These are phyloP conservation scores for Danio jaintianensis DNA, from an alignment of 2,797 vertebrate genomes.

Conservation along the genomic window DNA sequence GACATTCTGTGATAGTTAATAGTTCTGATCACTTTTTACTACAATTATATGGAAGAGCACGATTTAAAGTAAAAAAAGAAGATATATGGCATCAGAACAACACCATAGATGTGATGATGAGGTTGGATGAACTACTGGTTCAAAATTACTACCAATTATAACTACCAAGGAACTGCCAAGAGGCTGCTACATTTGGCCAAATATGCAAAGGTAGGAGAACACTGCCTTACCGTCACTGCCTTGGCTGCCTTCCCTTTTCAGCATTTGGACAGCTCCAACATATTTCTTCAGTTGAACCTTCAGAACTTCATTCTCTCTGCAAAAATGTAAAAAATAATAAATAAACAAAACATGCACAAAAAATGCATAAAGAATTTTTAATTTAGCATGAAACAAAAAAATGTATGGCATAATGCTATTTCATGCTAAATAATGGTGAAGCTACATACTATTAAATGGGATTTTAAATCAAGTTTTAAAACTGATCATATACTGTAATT, in stretches of 20 bases:
- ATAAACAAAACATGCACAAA: background rate
- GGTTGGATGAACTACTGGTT: too few species aligned
- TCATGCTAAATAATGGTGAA: background rate
- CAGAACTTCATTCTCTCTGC: conserved; percentile 97
- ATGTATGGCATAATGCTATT: background rate
- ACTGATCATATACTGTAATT: too few species aligned
- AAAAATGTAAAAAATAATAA: conserved; percentile 48
- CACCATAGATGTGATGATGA: too few species aligned
- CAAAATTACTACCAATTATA: background rate
- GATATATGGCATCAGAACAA: too few species aligned
- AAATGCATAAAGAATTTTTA: background rate
- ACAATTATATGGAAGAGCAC: too few species aligned
- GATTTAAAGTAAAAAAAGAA: too few species aligned
- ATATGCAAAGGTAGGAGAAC: background rate
- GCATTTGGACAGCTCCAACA: conserved; percentile 98
- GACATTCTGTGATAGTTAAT: too few species aligned
- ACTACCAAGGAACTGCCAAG: background rate
- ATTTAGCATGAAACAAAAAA: too few species aligned
- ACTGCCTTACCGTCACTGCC: conserved; percentile 85
- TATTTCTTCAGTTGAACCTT: conserved; percentile 99
- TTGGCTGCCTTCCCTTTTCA: conserved; percentile 93
- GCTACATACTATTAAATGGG: too few species aligned
- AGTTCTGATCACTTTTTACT: too few species aligned
- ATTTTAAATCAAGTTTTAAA: too few species aligned
- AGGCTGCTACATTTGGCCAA: background rate